Evolutionary conservation across 2,888 invertebrate species (phyloP).

Genomic region (Cheilosia pagana): DNA sequence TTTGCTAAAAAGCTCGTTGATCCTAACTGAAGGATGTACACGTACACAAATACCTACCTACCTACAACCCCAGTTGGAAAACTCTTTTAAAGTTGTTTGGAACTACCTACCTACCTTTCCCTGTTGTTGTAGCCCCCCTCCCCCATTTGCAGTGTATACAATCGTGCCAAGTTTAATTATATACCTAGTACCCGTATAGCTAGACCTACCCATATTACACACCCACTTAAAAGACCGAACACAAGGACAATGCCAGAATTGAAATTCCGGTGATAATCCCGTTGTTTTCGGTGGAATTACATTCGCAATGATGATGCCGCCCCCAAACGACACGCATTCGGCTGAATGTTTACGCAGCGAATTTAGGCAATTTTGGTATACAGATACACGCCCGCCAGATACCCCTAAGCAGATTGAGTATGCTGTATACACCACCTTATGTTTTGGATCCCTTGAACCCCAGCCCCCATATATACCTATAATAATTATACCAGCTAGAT

Average conservation of each 20-base stretch:
- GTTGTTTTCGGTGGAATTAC: conserved; percentile 70
- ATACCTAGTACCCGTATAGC: conserved; percentile 14
- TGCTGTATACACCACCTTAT: conserved; percentile 14
- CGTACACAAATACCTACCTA: no score
- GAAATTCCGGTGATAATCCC: conserved; percentile 68
- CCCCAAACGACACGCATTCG: conserved; percentile 50
- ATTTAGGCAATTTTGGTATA: conserved; percentile 62
- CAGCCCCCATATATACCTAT: no score
- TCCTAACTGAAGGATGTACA: conserved; percentile 16
- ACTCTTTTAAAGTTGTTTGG: conserved; percentile 50
- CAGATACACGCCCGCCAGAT: conserved; percentile 29
- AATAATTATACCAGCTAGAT: conserved; percentile 17
- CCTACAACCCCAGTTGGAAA: conserved; percentile 17
- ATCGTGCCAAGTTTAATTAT: conserved; percentile 69
- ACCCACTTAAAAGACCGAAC: conserved; percentile 31
- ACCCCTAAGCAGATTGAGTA: conserved; percentile 25
- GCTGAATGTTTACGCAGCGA: conserved; percentile 64
- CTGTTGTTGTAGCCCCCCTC: background rate
- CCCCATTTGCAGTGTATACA: conserved; percentile 22
- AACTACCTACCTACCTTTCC: conserved; percentile 19
- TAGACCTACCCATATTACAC: conserved; percentile 38
- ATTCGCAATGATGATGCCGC: conserved; percentile 56
- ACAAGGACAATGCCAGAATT: conserved; percentile 58
- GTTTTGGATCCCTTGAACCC: conserved; percentile 36
- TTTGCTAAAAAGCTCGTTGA: conserved; percentile 54